Evolutionary conservation across 1,140 invertebrate genomes (phyloP).

Genomic region (Protaetia brevitarsis): DNA sequence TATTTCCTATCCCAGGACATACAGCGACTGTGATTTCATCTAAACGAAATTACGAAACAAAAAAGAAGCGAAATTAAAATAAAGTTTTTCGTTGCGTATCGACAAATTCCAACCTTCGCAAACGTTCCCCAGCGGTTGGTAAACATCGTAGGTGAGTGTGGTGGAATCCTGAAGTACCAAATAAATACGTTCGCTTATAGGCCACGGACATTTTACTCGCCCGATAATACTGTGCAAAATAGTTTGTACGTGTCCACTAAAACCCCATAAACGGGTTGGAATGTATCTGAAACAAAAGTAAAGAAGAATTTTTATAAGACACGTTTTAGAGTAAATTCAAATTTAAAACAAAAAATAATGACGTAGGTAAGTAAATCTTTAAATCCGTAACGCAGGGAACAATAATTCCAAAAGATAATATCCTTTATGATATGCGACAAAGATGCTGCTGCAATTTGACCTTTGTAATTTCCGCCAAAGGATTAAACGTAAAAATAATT

Average conservation of each 20-base stretch:
- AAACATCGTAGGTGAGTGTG: constrained; percentile 88
- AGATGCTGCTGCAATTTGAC: no score
- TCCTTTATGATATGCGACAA: no score
- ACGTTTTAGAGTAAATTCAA: neutral
- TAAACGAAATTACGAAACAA: constrained; percentile 49
- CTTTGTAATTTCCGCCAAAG: no score
- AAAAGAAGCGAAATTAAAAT: neutral
- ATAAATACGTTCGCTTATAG: constrained; percentile 74
- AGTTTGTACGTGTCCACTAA: constrained; percentile 90
- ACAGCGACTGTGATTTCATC: constrained; percentile 86
- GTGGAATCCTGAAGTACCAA: constrained; percentile 75
- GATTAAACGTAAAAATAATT: no score
- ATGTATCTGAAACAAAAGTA: constrained; percentile 71
- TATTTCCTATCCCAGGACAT: constrained; percentile 91
- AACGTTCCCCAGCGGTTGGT: constrained; percentile 69
- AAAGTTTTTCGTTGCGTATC: no score
- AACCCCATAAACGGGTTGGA: constrained; percentile 89
- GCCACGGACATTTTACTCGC: constrained; percentile 79
- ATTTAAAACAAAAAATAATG: neutral
- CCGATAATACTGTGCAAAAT: constrained; percentile 87
- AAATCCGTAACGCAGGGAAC: no score
- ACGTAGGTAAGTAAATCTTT: no score
- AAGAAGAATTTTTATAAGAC: no score
- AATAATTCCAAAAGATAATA: neutral
- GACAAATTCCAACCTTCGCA: no score